Evolutionary conservation across 37 sponge, comb jelly and placozoan species (phyloP).

Genomic region (Halisarca cf. caerulea): DNA sequence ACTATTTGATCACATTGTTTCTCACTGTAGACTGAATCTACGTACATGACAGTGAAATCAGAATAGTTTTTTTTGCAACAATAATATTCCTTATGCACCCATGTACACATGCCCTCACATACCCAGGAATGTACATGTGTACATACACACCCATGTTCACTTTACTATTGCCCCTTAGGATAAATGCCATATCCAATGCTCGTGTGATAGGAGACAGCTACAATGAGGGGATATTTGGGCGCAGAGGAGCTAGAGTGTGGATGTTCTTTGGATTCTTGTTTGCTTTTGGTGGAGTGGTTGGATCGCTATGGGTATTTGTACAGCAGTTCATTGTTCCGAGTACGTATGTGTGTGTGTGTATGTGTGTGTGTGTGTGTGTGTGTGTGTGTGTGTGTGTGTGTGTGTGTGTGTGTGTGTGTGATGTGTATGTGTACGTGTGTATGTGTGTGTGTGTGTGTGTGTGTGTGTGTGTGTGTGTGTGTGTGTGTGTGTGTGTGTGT

Average conservation of each 20-base stretch:
- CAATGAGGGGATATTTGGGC: conserved; percentile 78
- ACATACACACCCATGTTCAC: no score
- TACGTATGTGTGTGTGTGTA: conserved; percentile 13
- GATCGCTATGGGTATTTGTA: conserved; percentile 77
- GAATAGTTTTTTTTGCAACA: no score
- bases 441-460: neutral
- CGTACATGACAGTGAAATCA: no score
- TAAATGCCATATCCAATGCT: conserved; percentile 85
- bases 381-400: neutral
- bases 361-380: neutral
- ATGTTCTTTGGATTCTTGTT: conserved; percentile 82
- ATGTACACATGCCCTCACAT: no score
- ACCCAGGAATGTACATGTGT: no score
- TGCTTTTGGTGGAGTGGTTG: conserved; percentile 83
- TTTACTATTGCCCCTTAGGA: conserved; percentile 40
- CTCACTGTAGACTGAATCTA: no score
- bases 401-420: neutral
- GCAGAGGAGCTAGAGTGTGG: conserved; percentile 76
- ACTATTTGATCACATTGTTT: no score
- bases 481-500: no score
- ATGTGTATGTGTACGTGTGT: neutral
- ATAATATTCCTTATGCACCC: no score
- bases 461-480: neutral
- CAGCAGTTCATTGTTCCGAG: conserved; percentile 75
- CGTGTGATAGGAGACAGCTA: conserved; percentile 80